A percentile compares a stretch with the other conserved stretches of the same genome.
Evolutionary conservation across 2,113 vertebrate genomes (phyloP).

Genomic region (Ammospiza caudacuta): DNA sequence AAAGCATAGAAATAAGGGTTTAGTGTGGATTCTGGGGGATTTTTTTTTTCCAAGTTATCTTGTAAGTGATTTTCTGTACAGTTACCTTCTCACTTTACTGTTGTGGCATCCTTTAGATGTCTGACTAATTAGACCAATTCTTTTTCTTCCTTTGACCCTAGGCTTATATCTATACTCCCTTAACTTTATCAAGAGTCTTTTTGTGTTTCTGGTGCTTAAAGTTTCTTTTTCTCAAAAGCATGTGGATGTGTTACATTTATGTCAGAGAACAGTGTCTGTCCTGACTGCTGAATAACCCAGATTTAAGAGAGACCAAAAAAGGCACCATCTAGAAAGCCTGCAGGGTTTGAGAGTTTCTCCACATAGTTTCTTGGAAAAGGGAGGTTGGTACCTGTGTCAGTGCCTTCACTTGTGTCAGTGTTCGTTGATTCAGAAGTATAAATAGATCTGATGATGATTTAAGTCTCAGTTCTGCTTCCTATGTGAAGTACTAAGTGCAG

Average conservation of each 20-base stretch:
- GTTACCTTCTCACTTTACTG: neutral
- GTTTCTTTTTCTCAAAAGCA: neutral
- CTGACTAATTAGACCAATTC: neutral
- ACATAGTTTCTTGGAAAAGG: neutral
- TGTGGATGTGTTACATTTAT: neutral
- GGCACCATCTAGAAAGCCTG: neutral
- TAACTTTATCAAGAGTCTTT: neutral
- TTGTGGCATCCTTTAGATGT: neutral
- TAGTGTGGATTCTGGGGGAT: neutral
- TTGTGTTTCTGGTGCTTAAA: neutral
- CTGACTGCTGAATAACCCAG: neutral
- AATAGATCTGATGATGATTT: neutral
- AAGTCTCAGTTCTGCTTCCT: neutral
- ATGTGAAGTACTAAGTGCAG: neutral
- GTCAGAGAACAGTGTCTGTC: neutral
- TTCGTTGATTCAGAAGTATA: neutral
- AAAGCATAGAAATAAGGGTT: neutral
- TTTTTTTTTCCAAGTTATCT: neutral
- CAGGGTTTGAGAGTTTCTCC: neutral
- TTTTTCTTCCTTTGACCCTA: neutral
- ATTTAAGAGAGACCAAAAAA: neutral
- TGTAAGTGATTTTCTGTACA: neutral
- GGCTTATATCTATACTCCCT: neutral
- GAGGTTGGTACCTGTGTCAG: neutral
- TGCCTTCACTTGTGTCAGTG: neutral